Conservation (phyloP, 1,140 invertebrate species). For the Brachionus koreanus region DNA sequence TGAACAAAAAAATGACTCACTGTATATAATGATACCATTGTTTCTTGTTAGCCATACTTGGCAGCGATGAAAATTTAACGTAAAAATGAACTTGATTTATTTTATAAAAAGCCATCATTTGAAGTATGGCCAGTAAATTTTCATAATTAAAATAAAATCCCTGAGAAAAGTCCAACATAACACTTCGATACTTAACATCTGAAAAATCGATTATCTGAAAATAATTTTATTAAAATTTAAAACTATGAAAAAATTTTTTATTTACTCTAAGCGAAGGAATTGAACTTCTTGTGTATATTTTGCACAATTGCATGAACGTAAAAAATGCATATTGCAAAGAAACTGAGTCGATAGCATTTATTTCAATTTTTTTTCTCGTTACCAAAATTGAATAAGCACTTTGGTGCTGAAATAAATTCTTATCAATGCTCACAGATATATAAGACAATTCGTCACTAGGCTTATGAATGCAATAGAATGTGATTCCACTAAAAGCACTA, state of each 20-base stretch:
- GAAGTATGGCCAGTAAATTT: slow-evolving; percentile 26
- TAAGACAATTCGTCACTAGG: neutral
- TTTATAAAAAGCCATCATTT: slow-evolving; percentile 43
- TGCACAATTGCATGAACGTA: slow-evolving; percentile 37
- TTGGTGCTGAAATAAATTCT: slow-evolving; percentile 11
- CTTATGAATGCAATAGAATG: slow-evolving; percentile 21
- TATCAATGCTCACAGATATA: slow-evolving; percentile 23
- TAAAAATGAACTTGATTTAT: slow-evolving; percentile 43
- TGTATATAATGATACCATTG: slow-evolving; percentile 44
- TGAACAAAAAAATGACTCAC: slow-evolving; percentile 5
- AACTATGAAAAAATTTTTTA: neutral
- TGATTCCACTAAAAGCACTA: slow-evolving; percentile 30
- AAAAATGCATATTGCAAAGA: slow-evolving; percentile 39
- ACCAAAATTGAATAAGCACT: slow-evolving; percentile 40
- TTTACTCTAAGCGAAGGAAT: slow-evolving; percentile 29
- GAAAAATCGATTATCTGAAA: slow-evolving; percentile 19
- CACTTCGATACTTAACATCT: slow-evolving; percentile 22
- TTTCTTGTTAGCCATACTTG: neutral
- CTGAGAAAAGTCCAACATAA: slow-evolving; percentile 36
- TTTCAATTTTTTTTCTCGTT: slow-evolving; percentile 26
- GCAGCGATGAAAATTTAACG: slow-evolving; percentile 38
- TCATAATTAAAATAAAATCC: slow-evolving; percentile 44
- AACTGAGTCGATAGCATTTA: slow-evolving; percentile 26
- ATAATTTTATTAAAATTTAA: neutral
- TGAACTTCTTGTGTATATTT: slow-evolving; percentile 12